Percentiles rank a stretch among this genome's conserved stretches.
These are phyloP conservation scores for Luperina nickerlii DNA, from an alignment of 2,888 invertebrate species.

Conservation along the genomic window DNA sequence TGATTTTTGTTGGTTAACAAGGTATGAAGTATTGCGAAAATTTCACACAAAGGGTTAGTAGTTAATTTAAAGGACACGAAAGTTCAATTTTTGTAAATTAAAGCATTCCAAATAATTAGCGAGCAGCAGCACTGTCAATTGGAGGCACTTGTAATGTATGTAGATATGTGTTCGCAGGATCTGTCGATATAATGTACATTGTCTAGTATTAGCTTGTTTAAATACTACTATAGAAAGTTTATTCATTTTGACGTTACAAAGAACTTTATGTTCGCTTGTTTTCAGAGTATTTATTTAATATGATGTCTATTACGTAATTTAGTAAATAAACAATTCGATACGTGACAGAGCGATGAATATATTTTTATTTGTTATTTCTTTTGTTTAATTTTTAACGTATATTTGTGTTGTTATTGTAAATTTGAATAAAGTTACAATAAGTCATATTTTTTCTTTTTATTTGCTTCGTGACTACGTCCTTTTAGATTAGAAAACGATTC, in stretches of 20 bases:
- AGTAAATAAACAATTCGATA: constrained; percentile 10
- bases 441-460: constrained; percentile 25
- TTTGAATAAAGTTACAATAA: constrained; percentile 60
- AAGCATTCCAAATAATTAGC: constrained; percentile 25
- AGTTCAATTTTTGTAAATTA: constrained; percentile 37
- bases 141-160: constrained; percentile 61
- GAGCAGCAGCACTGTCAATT: constrained; percentile 41
- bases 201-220: constrained; percentile 74
- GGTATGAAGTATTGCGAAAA: not conserved
- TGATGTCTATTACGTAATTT: constrained; percentile 35
- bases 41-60: constrained; percentile 17
- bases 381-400: constrained; percentile 44
- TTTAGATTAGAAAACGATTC: not conserved
- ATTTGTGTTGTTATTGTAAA: constrained; percentile 58
- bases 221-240: constrained; percentile 60
- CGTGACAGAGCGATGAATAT: constrained; percentile 38
- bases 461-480: too few relatives aligned
- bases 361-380: constrained; percentile 58
- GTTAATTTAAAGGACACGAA: constrained; percentile 8
- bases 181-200: constrained; percentile 67
- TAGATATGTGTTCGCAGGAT: constrained; percentile 61
- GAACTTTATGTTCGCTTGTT: constrained; percentile 57
- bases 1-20: constrained; percentile 32
- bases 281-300: constrained; percentile 55
- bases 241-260: constrained; percentile 53